Base-by-base conservation (phyloP, 92 coral and sea anemone species). In the Phenganax marumi region DNA sequence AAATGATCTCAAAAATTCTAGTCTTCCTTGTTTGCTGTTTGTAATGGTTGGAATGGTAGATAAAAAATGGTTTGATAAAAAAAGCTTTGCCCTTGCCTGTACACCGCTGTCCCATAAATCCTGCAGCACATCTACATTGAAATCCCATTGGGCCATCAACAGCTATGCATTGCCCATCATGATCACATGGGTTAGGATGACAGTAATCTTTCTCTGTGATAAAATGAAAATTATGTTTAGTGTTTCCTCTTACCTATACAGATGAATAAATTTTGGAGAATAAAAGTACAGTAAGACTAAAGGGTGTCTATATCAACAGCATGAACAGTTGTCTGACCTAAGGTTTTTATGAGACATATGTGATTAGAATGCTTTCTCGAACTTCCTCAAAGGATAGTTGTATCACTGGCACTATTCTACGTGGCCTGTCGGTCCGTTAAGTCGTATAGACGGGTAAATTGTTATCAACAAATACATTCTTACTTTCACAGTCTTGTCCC, bases 141-240 rank as follows among this genome's bases (percentile, higher is more conserved):
- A 87, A 89, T 7, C 99, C 99, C 52, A 88, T 84, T 17, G 88
- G 97, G 51, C 91, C 94, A 8, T 91, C 97, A 6, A 96, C 84
- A 72, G 89, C 93, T 6, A 84, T 83, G 70, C 99, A 96, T 33
- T 91, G 85, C 11, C 99, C 94, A 23, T 87, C 79, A 26, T 96
- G 93, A 50, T 89, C 85, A 54, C 99, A 96, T 0, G 99, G 99
- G 75, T 91, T 83, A 18, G 99, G 99, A 65, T 91, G 93, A 71
- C 99, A 96, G 52, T 96, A 90, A 73, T 96, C 97, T 77, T 86
- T 88, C 49, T 91, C 99, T 96, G 64, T 23, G 71, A 18, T 49
- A 55, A 39, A 48, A 0, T 6, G 43, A 11, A 66, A 8, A 66
- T 5, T 19, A 0, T 19, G 0, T 50, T 46, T 50, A 16, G 13